Conservation (phyloP, 2,113 vertebrate species). For the Shinisaurus crocodilurus region DNA sequence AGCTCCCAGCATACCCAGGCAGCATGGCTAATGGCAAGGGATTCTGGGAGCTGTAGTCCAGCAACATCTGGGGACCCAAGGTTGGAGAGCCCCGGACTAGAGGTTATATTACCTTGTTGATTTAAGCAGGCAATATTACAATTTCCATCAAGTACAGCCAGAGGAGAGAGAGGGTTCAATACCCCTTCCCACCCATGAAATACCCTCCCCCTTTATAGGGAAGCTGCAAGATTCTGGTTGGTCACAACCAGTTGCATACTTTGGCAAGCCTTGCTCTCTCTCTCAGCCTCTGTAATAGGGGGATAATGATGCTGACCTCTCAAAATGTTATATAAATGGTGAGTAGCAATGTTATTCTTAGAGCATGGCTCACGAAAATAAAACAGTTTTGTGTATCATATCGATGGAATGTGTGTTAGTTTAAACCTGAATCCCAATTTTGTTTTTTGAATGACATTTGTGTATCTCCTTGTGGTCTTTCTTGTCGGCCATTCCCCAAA, state of each 20-base stretch:
- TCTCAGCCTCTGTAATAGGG: background rate
- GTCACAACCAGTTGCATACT: background rate
- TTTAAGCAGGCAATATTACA: too few species aligned
- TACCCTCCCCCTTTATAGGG: background rate
- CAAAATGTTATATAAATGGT: background rate
- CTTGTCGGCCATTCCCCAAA: background rate
- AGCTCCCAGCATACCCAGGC: too few species aligned
- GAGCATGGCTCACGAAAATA: background rate
- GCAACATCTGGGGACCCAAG: too few species aligned
- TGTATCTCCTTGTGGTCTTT: background rate
- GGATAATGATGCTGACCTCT: background rate
- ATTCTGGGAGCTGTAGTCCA: too few species aligned
- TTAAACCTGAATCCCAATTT: conserved; percentile 37
- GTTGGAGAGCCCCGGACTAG: too few species aligned
- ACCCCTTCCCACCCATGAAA: background rate
- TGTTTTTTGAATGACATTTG: background rate
- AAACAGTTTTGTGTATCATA: background rate
- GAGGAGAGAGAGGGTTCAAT: background rate
- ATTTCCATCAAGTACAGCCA: too few species aligned
- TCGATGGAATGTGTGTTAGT: conserved; percentile 17
- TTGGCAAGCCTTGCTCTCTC: background rate
- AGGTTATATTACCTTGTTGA: too few species aligned
- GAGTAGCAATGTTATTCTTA: background rate
- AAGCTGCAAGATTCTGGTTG: background rate
- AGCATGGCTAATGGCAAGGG: too few species aligned